phyloP scores from a whole-genome alignment of 1,140 invertebrate species.

The Zaprionus africanus region DNA sequence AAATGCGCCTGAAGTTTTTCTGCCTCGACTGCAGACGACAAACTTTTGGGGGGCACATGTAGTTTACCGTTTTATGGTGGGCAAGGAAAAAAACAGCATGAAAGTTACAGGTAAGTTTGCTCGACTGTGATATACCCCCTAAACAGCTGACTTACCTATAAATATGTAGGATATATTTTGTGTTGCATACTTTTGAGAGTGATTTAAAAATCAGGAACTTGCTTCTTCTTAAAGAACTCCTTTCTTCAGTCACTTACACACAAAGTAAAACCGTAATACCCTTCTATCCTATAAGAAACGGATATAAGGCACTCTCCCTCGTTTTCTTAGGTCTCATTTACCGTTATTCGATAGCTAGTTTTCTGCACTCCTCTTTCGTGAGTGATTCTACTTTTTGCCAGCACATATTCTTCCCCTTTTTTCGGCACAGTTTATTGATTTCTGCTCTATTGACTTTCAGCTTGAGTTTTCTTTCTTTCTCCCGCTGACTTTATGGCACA shows the following conservation, averaged over 20 bases:
- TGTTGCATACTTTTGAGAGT: no score
- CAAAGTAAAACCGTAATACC: no score
- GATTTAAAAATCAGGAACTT: no score
- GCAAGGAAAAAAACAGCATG: neutral
- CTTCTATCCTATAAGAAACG: no score
- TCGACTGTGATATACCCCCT: no score
- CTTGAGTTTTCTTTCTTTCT: constrained; percentile 4
- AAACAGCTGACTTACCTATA: no score
- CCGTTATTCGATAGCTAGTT: constrained; percentile 58
- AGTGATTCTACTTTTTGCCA: constrained; percentile 23
- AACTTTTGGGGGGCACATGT: constrained; percentile 46
- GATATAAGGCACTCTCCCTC: neutral
- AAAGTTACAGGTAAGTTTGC: no score
- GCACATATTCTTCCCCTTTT: neutral
- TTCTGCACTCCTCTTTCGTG: constrained; percentile 18
- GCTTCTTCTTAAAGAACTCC: no score
- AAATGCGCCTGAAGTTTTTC: constrained; percentile 36
- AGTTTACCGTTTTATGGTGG: constrained; percentile 60
- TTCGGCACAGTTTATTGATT: constrained; percentile 41
- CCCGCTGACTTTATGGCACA: neutral
- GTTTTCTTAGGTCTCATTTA: constrained; percentile 41
- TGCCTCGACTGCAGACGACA: neutral
- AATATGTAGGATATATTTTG: no score
- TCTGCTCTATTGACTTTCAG: constrained; percentile 17
- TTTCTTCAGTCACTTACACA: no score